phyloP scores from a whole-genome alignment of 2,113 vertebrate genomes.

The Micronisus gabar region DNA sequence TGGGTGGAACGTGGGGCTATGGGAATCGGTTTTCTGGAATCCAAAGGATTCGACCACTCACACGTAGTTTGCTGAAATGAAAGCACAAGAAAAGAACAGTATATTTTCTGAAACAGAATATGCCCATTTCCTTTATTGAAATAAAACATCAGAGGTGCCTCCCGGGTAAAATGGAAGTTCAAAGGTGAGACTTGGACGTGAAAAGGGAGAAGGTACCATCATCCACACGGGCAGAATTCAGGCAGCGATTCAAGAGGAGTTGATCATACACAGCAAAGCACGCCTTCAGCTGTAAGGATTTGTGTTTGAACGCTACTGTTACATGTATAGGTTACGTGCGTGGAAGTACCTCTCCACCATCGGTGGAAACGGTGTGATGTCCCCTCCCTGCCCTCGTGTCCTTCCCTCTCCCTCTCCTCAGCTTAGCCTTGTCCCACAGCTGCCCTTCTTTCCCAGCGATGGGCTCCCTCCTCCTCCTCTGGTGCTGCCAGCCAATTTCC shows the following conservation, averaged over 20 bases:
- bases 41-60: background rate
- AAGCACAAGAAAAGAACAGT: background rate
- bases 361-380: background rate
- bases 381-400: background rate
- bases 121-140: background rate
- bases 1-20: slow-evolving; percentile 29
- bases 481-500: background rate
- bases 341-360: background rate
- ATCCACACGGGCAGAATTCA: background rate
- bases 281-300: background rate
- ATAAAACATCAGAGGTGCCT: background rate
- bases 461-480: background rate
- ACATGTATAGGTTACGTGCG: fast-evolving
- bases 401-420: background rate
- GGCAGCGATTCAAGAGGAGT: background rate
- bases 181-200: background rate
- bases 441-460: background rate
- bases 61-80: background rate
- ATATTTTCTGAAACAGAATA: slow-evolving; percentile 30
- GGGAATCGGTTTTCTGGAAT: slow-evolving; percentile 49
- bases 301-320: background rate
- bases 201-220: background rate
- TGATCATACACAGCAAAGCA: fast-evolving
- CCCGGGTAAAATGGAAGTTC: background rate
- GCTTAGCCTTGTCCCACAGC: background rate